Base-by-base conservation (phyloP, 2,113 vertebrate species). In the Sclerurus mexicanus region DNA sequence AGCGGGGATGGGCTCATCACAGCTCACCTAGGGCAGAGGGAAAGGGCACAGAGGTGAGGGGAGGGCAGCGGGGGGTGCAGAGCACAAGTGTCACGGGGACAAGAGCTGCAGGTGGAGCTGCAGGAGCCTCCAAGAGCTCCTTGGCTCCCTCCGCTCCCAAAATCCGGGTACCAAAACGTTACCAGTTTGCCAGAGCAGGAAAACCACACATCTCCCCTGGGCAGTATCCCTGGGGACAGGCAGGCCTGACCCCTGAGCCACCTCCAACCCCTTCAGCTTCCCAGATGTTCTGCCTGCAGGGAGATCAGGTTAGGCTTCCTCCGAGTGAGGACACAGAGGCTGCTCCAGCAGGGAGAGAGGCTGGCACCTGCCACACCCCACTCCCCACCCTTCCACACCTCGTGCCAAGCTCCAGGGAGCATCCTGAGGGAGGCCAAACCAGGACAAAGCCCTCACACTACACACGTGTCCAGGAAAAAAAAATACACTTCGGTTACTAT, bases 11-110 rank as follows among this genome's bases (percentile, higher is more conserved):
- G 73, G 69, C 93, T 56, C 95, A 97, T 97, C 87, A 67, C 75
- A 53, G 85, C 60, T 52, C 67, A 53, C 56, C 98, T 98, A 66
- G 14, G 96, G 64, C 85, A 44, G 80, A 92, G 53, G 91, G 68
- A 95, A 25, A 96, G 37, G 86, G 47, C 42, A 92, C 20, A 95
- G 60, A 93, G 27, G 79, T 85, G 85, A 53, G 92, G 20, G 31
- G 49, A 53, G 2, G n/a, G 55, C 64, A 86, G 55, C 6, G 13
- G 16, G 58, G 31, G 13, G 46, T 3, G 23, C 31, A 37, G 5
- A 52, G 44, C 13, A 4, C 0, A 5, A n/a, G 6, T 3, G 46
- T 10, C 33, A 27, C 3, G 7, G 33, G 35, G 52, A 4, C 0
- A 50, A 10, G 37, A 37, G 64, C 63, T 14, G 47, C 16, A 40